These are phyloP conservation scores for Neoaliturus tenellus DNA, from an alignment of 2,888 invertebrate species.

Conservation along the genomic window DNA sequence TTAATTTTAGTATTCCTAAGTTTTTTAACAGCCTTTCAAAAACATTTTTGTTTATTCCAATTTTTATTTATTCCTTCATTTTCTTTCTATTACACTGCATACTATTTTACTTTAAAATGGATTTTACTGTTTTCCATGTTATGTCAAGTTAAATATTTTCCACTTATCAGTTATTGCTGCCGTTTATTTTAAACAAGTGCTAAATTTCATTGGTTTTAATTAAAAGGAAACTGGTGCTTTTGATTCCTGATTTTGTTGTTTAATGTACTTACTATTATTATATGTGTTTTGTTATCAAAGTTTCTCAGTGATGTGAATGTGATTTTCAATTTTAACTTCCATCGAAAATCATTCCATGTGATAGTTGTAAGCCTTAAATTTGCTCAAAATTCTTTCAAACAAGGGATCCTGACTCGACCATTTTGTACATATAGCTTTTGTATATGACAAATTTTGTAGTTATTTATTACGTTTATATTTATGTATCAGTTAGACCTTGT, in stretches of 20 bases:
- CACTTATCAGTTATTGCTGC: not conserved
- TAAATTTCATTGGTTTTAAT: not conserved
- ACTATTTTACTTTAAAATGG: too few relatives aligned
- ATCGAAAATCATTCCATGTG: constrained; percentile 48
- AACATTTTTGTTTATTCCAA: too few relatives aligned
- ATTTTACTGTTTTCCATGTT: not conserved
- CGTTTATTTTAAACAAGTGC: not conserved
- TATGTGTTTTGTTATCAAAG: not conserved
- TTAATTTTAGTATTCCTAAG: too few relatives aligned
- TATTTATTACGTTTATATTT: constrained; percentile 58
- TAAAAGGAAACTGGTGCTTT: not conserved
- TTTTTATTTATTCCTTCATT: too few relatives aligned
- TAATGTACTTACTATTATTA: constrained; percentile 9
- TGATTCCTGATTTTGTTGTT: constrained; percentile 5
- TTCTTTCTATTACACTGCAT: too few relatives aligned
- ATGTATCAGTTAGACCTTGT: constrained; percentile 51
- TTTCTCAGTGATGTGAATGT: not conserved
- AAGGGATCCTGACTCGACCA: constrained; percentile 27
- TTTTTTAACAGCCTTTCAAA: too few relatives aligned
- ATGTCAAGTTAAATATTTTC: not conserved
- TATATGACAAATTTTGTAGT: constrained; percentile 50
- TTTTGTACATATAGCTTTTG: constrained; percentile 19
- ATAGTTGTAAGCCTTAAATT: constrained; percentile 32
- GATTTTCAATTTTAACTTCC: constrained; percentile 15
- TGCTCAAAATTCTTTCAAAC: constrained; percentile 43